Conservation (phyloP, 2,113 vertebrate genomes). For the Channa argus region DNA sequence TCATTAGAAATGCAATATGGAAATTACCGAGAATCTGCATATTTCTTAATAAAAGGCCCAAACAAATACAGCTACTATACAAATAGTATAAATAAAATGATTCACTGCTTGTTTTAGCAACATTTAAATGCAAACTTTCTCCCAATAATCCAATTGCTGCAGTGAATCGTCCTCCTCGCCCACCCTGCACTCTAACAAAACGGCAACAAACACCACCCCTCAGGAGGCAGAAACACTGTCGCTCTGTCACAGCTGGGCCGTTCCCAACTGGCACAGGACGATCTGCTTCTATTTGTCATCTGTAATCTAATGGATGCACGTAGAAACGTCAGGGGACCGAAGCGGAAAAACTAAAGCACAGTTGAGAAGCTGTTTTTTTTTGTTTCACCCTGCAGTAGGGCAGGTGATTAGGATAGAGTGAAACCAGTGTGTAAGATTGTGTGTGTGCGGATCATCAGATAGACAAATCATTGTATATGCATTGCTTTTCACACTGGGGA, state of each 20-base stretch:
- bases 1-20: too few relatives aligned
- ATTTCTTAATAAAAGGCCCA: too few relatives aligned
- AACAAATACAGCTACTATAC: too few relatives aligned
- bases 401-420: slow-evolving; percentile 6
- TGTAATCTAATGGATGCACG: slow-evolving; percentile 59
- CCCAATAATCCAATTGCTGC: neutral
- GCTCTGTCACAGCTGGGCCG: slow-evolving; percentile 33
- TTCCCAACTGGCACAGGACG: slow-evolving; percentile 22
- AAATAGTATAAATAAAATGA: too few relatives aligned
- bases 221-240: slow-evolving; percentile 1
- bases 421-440: slow-evolving; percentile 8
- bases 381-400: slow-evolving; percentile 31
- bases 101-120: too few relatives aligned
- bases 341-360: slow-evolving; percentile 32
- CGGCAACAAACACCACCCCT: slow-evolving; percentile 37
- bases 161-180: neutral
- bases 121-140: slow-evolving; percentile 16
- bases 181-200: slow-evolving; percentile 31
- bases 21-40: too few relatives aligned
- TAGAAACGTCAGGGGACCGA: slow-evolving; percentile 39
- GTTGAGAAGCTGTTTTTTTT: slow-evolving; percentile 17
- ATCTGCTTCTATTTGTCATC: slow-evolving; percentile 58
- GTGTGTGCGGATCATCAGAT: slow-evolving; percentile 11
- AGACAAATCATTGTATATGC: slow-evolving; percentile 75
- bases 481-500: slow-evolving; percentile 76